Evolutionary conservation across 1,140 invertebrate species (phyloP), one percentile per base, ranked within the genome.

Genomic region (Diabrotica virgifera): DNA sequence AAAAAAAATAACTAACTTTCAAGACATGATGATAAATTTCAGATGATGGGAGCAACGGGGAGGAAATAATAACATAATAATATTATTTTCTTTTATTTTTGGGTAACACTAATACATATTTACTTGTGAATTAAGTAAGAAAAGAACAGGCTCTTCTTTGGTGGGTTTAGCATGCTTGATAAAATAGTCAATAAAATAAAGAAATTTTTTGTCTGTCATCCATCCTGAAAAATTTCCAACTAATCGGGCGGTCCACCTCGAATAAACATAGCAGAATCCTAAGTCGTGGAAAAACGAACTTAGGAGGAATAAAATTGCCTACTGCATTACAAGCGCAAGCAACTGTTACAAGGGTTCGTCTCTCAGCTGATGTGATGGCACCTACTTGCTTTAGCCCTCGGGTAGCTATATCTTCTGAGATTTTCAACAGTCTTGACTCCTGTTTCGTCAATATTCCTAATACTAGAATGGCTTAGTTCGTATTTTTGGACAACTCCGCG

Each of bases 21-120:
- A 55, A 55, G 53, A 36, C 7, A 2, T 6, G 7, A 55, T 55
- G 53, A 5, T 55, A 55, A 55, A 55, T 55, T 55, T 55, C 13
- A 81, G 63, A 64, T 79, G 77, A 62, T 81, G 79, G 35, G 74
- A 75, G 38, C 71, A 72, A 58, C 81, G 77, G 6, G 79, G 78
- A 8, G 76, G 76, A 12, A 82, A 68, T 12, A 79, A 76, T 6
- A 81, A 65, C 65, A 81, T 52, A 6, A 74, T 66, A n/a, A 81
- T 69, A 6, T 72, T 72, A 68, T 76, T 75, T 24, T 74, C 71
- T 64, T 70, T 69, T 4, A 73, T 36, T 68, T 62, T 59, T 70
- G 52, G 8, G 76, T 8, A 10, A 65, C 71, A 58, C 70, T 54
- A 24, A 72, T 54, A 40, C n/a, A n/a, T n/a, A n/a, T 58, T 54